Percentiles rank a stretch among this genome's conserved stretches.
phyloP scores from a whole-genome alignment of 2,113 vertebrate species.

The Tragelaphus scriptus region DNA sequence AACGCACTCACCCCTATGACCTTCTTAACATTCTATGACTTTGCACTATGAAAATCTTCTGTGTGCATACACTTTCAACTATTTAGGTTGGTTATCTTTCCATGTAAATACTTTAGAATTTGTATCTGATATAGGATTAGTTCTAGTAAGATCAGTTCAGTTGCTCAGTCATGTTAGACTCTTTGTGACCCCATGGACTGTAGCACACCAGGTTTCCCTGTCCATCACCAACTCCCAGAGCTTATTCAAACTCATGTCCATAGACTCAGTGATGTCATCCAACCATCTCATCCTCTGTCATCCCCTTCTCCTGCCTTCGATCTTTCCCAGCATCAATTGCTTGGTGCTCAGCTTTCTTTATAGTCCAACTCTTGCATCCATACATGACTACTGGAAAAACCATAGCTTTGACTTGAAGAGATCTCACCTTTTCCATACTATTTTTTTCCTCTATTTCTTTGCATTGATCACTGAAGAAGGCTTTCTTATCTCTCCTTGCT shows the following conservation, averaged over 20 bases:
- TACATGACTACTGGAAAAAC: background rate
- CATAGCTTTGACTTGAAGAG: background rate
- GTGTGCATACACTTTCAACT: background rate
- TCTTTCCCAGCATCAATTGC: background rate
- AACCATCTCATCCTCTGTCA: background rate
- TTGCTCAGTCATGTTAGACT: background rate
- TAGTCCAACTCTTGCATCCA: background rate
- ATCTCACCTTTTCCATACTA: background rate
- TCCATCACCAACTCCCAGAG: background rate
- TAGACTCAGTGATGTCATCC: background rate
- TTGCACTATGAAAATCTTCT: background rate
- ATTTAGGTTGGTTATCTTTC: background rate
- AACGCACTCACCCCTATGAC: accelerated
- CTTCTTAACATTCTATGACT: background rate
- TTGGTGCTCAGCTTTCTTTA: background rate
- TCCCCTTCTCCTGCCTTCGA: background rate
- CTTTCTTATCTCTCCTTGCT: background rate
- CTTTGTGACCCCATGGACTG: background rate
- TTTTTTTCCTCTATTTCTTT: background rate
- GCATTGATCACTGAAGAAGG: background rate
- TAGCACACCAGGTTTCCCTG: background rate
- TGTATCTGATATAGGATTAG: background rate
- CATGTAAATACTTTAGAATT: background rate
- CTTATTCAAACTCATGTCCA: background rate
- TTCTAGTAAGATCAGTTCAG: background rate